Evolutionary conservation across 2,113 vertebrate species (phyloP), one percentile per base, ranked within the genome.

Genomic region (zebrafish (Danio rerio)): DNA sequence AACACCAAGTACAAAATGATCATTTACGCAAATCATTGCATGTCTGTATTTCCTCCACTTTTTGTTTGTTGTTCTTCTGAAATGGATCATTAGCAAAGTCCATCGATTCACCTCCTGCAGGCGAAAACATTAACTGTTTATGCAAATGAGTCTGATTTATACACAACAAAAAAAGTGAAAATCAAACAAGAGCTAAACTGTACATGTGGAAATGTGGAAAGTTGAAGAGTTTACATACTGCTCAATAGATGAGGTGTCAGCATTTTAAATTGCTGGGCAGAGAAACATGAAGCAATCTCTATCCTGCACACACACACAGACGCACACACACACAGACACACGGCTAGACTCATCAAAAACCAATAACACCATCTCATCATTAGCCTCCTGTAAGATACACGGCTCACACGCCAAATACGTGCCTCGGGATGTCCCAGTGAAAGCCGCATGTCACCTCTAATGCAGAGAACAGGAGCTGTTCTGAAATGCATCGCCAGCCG

Each of bases 321-420:
- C 31, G 31, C 31, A 15, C 66, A 52, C 69, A 15, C 73, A 31
- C 31, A 3, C 31, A 15, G 43, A 52, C 69, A 15, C 73, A 62
- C 43, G 8, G n/a, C 43, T 10, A 49, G 20, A 11, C 66, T 84
- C 74, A 78, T 85, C 58, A 58, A 52, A 77, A 65, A 55, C 58
- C 66, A 62, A 85, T 77, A 85, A 75, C 55, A 75, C 58, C 73
- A 78, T 78, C 59, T 73, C 68, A 82, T 82, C 68, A 74, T 85
- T 62, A 72, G 74, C 70, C 61, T 78, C 21, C 76, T 66, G 70
- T 78, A 55, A 72, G 53, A 82, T 45, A 70, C 66, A 73, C 21
- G 62, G 49, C 47, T 63, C 83, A 63, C 73, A 81, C 49, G 47
- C n/a, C 3, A 52, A 47, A 73, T 85, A 71, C n/a, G 52, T 82